These are phyloP conservation scores for Propithecus coquereli DNA, from an alignment of 2,113 vertebrate genomes.

Conservation along the genomic window DNA sequence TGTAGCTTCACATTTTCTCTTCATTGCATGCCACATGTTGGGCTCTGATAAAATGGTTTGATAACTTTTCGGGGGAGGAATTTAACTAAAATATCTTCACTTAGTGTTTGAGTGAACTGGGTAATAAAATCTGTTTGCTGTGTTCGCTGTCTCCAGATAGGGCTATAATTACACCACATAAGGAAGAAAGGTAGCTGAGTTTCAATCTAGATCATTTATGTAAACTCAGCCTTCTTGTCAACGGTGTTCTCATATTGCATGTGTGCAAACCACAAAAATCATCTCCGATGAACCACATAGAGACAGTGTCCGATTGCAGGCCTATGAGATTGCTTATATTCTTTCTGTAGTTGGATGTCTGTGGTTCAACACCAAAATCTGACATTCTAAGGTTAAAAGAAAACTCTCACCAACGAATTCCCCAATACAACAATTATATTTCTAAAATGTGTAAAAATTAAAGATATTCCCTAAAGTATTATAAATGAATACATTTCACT, in stretches of 20 bases:
- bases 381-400: slow-evolving; percentile 78
- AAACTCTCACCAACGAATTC: slow-evolving; percentile 55
- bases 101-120: slow-evolving; percentile 82
- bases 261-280: slow-evolving; percentile 87
- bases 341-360: slow-evolving; percentile 76
- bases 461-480: slow-evolving; percentile 42
- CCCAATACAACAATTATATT: slow-evolving; percentile 42
- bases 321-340: slow-evolving; percentile 76
- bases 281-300: slow-evolving; percentile 86
- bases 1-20: slow-evolving; percentile 65
- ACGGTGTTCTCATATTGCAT: slow-evolving; percentile 84
- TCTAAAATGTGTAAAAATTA: slow-evolving; percentile 43
- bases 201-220: slow-evolving; percentile 86
- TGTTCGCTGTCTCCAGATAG: slow-evolving; percentile 89
- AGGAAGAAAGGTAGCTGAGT: slow-evolving; percentile 87
- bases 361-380: slow-evolving; percentile 71
- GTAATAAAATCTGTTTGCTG: slow-evolving; percentile 91
- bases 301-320: slow-evolving; percentile 82
- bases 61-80: slow-evolving; percentile 63
- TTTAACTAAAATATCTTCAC: slow-evolving; percentile 84
- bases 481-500: slow-evolving; percentile 66
- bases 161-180: slow-evolving; percentile 92
- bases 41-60: slow-evolving; percentile 69
- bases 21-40: slow-evolving; percentile 50
- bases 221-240: slow-evolving; percentile 91